Evolutionary conservation across 2,888 invertebrate species (phyloP), one percentile per base, ranked within the genome.

Genomic region (Mesorhabditis spiculigera): DNA sequence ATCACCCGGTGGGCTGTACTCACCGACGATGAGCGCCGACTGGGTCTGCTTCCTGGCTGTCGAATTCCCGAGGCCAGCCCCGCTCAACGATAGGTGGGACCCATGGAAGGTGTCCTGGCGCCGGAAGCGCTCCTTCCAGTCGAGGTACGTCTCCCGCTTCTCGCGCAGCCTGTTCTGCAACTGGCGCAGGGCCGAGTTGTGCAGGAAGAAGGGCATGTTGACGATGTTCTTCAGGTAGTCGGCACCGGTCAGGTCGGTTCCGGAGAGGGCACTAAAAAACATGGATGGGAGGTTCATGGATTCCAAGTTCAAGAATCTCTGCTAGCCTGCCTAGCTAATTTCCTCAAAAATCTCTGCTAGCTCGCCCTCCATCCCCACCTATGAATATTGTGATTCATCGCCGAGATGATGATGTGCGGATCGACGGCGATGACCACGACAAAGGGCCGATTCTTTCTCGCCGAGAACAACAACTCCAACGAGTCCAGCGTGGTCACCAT

Each of bases 401-500:
- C 94, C 90, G 95, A 95, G 79, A 96, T 93, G 83, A 98, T 95
- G 76, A 97, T 94, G 88, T 98, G 97, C 2, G 97, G 97, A 89
- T 98, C 98, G 79, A 97, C 95, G 1, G 97, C 96, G 43, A 86
- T 90, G 75, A 98, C 91, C 72, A 95, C 91, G 81, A 98, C 93
- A 88, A 97, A 98, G 0, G 97, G 97, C 5, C 81, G 78, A 75
- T 93, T 92, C 86, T 92, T 92, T 4, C 93, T 91, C 86, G 95
- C 93, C 13, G 94, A 93, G 87, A 98, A 95, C 67, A 98, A 90
- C 67, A 95, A 92, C 87, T 96, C 94, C 68, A 98, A 92, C 0
- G 95, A 93, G 89, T 96, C 97, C 74, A 98, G 89, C 28, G 97
- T 91, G 75, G 86, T 85, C 5, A 85, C 69, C 74, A 72, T 67